Conservation (phyloP, 2,888 invertebrate genomes). For the Spilarctia lutea region DNA sequence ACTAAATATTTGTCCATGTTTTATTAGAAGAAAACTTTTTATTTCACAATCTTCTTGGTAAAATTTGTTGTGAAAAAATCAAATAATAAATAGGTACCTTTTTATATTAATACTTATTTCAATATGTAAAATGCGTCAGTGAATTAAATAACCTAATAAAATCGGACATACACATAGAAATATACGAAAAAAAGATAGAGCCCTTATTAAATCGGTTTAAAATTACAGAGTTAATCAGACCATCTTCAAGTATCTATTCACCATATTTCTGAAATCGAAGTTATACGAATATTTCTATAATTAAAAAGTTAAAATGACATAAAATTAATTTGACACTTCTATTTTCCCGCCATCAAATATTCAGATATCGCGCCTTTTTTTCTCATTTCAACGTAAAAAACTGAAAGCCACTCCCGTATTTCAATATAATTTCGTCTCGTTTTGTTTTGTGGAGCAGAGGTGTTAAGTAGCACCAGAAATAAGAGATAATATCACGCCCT, state of each 20-base stretch:
- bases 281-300: neutral
- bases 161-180: too few species aligned
- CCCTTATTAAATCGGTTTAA: too few species aligned
- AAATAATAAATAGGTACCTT: too few species aligned
- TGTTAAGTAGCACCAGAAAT: neutral
- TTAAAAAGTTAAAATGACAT: neutral
- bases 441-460: neutral
- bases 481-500: neutral
- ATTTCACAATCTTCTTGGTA: too few species aligned
- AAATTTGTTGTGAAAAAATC: too few species aligned
- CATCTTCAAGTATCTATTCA: neutral
- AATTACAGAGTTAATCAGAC: too few species aligned
- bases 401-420: neutral
- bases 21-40: too few species aligned
- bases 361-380: neutral
- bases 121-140: too few species aligned
- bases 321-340: neutral
- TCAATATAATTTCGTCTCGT: neutral
- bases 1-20: too few species aligned
- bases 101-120: too few species aligned
- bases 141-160: too few species aligned
- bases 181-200: too few species aligned
- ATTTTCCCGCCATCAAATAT: neutral
- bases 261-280: neutral
- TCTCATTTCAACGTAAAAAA: neutral